These are phyloP conservation scores for Ochropleura leucogaster DNA, from an alignment of 2,888 invertebrate genomes.

Conservation along the genomic window DNA sequence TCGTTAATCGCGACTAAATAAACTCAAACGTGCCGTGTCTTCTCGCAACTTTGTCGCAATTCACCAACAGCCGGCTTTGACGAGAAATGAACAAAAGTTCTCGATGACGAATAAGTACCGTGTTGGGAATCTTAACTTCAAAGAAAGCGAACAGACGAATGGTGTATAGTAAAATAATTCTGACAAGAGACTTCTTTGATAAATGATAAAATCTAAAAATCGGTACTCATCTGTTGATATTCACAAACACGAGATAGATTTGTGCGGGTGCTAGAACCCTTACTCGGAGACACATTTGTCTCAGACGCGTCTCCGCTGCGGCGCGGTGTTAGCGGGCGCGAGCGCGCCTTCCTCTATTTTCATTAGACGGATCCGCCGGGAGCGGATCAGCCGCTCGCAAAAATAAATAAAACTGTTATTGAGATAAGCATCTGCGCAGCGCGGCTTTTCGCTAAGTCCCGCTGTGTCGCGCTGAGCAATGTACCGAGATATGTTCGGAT, in stretches of 20 bases:
- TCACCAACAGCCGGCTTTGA: slow-evolving; percentile 63
- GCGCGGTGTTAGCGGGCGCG: slow-evolving; percentile 69
- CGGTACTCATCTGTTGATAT: slow-evolving; percentile 35
- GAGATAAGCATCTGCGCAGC: slow-evolving; percentile 90
- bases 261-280: slow-evolving; percentile 32
- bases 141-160: slow-evolving; percentile 25
- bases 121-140: slow-evolving; percentile 37
- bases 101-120: slow-evolving; percentile 40
- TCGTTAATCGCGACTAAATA: slow-evolving; percentile 76
- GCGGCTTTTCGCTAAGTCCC: slow-evolving; percentile 89
- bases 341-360: slow-evolving; percentile 84
- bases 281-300: slow-evolving; percentile 67
- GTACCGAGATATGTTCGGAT: slow-evolving; percentile 90
- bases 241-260: slow-evolving; percentile 33
- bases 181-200: slow-evolving; percentile 16
- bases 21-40: slow-evolving; percentile 65
- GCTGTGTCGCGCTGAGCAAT: slow-evolving; percentile 89
- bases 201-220: slow-evolving; percentile 27
- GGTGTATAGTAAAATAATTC: slow-evolving; percentile 1
- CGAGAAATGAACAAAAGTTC: slow-evolving; percentile 53
- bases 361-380: slow-evolving; percentile 86
- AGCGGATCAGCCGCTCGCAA: slow-evolving; percentile 88
- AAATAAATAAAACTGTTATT: slow-evolving; percentile 91
- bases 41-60: slow-evolving; percentile 74
- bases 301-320: slow-evolving; percentile 58